Percentiles rank a stretch among this genome's conserved stretches.
These are phyloP conservation scores for Protobothrops flavoviridis DNA, from an alignment of 2,113 vertebrate species.

Conservation along the genomic window DNA sequence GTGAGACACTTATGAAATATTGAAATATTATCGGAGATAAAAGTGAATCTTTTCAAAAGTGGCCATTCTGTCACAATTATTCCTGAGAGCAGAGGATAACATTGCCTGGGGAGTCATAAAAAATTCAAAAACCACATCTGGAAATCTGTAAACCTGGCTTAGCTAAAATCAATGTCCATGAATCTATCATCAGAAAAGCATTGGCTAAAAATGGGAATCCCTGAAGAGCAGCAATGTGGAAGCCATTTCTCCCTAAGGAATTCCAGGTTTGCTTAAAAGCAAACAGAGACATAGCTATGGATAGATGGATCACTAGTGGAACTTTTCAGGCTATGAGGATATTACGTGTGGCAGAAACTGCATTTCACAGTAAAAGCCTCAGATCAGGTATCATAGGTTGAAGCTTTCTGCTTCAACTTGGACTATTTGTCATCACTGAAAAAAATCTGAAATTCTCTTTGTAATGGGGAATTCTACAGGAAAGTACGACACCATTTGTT, in stretches of 20 bases:
- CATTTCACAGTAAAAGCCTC: neutral
- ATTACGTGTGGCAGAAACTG: neutral
- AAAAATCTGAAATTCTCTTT: neutral
- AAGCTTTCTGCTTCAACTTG: neutral
- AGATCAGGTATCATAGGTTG: neutral
- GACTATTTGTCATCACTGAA: neutral
- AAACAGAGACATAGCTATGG: neutral
- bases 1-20: neutral
- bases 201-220: neutral
- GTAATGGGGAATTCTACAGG: neutral
- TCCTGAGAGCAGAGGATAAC: neutral
- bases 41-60: neutral
- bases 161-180: neutral
- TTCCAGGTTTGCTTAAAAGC: neutral
- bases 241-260: neutral
- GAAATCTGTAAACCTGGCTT: neutral
- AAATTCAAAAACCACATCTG: neutral
- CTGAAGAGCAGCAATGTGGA: neutral
- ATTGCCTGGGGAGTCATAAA: neutral
- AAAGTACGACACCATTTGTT: neutral
- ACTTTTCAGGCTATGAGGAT: neutral
- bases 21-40: neutral
- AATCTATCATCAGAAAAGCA: neutral
- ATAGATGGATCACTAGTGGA: neutral
- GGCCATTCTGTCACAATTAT: neutral